phyloP scores from a whole-genome alignment of 2,888 invertebrate species.

The Cantharis flavilabris region DNA sequence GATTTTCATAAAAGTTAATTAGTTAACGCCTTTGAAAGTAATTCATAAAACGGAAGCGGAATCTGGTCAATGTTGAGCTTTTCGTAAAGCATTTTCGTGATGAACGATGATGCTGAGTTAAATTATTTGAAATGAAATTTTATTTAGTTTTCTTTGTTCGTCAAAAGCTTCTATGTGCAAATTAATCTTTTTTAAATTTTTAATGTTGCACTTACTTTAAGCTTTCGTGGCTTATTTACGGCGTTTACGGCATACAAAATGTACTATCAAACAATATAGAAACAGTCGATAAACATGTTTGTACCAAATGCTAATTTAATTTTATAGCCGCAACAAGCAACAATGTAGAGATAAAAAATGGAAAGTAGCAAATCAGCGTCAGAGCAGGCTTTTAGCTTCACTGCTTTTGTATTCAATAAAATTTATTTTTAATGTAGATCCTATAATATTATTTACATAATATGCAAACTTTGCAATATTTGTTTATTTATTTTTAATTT shows the following conservation, averaged over 20 bases:
- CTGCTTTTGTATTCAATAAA: no score
- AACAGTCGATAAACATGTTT: neutral
- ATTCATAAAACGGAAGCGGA: neutral
- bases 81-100: neutral
- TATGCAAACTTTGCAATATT: no score
- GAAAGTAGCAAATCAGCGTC: neutral
- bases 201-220: neutral
- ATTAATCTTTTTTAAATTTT: neutral
- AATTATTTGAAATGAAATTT: neutral
- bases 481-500: no score
- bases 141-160: neutral
- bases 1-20: neutral
- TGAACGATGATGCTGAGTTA: neutral
- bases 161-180: neutral
- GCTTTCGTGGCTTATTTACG: neutral
- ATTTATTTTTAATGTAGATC: no score
- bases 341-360: neutral
- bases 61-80: neutral
- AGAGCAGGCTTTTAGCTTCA: no score
- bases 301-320: neutral
- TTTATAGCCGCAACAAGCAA: neutral
- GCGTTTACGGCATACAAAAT: neutral
- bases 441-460: no score
- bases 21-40: neutral
- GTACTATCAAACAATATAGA: neutral